Evolutionary conservation across 1,140 invertebrate genomes (phyloP), one percentile per base, ranked within the genome.

Genomic region (Ectropis grisescens): DNA sequence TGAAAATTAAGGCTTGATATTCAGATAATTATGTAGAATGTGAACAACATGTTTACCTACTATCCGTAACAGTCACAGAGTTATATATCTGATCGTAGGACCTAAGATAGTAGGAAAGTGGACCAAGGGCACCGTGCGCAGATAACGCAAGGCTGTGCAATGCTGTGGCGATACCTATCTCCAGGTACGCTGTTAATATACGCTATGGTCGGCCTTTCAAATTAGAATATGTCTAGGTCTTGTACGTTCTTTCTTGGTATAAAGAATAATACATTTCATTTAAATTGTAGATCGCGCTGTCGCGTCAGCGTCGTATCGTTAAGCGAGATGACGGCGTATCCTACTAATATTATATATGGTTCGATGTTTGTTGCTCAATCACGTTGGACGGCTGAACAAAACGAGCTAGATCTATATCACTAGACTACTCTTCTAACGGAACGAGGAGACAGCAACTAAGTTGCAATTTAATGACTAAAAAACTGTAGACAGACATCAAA

Each of bases 101-200:
- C 48, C 49, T 52, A 54, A 68, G 68, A 78, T 71, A 69, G 12
- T 23, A 27, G 15, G 47, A 49, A 79, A 65, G 61, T 79, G 56
- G 74, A 71, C 60, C 74, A 79, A 79, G 74, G 74, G 70, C 70
- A 53, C 10, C 33, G 38, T 13, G 29, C 39, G 28, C 51, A 37
- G 62, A 69, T 66, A 70, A 65, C 52, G 45, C 64, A 60, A 72
- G 62, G 59, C 43, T 31, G 40, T 41, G 43, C 23, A n/a, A 14
- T 49, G 43, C 41, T 39, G 33, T 38, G 28, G 13, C 31, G 22
- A 29, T 22, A 7, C 10, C 4, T 33, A 28, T 29, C 11, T 36
- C 27, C 25, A 35, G 23, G 14, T 31, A 35, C 24, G 14, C 15
- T 13, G 14, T n/a, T n/a, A n/a, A n/a, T n/a, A n/a, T n/a, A n/a